Conservation (phyloP, 2,113 vertebrate species). For the Indri indri region DNA sequence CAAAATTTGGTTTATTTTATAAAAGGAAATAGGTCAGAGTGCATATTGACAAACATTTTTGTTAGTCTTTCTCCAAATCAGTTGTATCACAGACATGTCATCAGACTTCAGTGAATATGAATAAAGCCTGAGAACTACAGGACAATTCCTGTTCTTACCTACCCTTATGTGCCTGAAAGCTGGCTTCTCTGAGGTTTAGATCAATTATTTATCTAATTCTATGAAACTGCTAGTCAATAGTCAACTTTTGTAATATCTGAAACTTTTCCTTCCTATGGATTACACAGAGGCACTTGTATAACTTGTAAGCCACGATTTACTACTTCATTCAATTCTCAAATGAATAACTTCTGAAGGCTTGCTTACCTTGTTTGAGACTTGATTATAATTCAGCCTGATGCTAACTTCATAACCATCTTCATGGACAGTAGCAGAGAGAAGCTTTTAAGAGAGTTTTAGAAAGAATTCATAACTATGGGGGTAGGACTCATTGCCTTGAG, state of each 20-base stretch:
- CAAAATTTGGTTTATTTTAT: constrained; percentile 26
- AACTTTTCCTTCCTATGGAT: not conserved
- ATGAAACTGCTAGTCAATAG: not conserved
- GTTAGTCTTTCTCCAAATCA: not conserved
- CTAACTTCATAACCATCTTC: constrained; percentile 90
- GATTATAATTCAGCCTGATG: constrained; percentile 90
- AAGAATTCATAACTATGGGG: constrained; percentile 3
- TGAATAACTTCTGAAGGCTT: not conserved
- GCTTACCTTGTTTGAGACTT: constrained; percentile 85
- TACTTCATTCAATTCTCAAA: not conserved
- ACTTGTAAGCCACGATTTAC: not conserved
- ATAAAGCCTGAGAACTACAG: not conserved
- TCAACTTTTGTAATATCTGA: not conserved
- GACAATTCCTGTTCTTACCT: not conserved
- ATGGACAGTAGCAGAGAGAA: constrained; percentile 89
- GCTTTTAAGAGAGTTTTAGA: constrained; percentile 81
- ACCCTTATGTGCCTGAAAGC: not conserved
- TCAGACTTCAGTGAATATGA: not conserved
- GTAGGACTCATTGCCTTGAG: not conserved
- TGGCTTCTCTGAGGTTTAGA: not conserved
- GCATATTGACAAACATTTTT: not conserved
- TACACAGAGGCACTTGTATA: not conserved
- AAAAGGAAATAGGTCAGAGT: not conserved
- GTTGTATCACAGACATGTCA: not conserved
- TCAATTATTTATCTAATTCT: not conserved